These are phyloP conservation scores for Halictus quadricinctus DNA, from an alignment of 2,888 invertebrate genomes.

Conservation along the genomic window DNA sequence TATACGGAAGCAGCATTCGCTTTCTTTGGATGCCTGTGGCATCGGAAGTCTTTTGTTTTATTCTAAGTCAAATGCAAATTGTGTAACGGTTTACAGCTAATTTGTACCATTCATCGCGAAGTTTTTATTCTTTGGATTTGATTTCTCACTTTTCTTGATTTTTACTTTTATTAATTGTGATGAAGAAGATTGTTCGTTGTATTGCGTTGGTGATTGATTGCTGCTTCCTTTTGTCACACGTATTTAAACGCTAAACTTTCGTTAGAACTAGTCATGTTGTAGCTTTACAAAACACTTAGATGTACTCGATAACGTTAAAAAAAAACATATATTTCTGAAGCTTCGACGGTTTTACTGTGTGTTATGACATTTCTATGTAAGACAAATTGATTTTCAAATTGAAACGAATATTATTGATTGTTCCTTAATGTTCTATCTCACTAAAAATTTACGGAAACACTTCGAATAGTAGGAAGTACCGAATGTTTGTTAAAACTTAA, in stretches of 20 bases:
- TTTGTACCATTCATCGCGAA: not conserved
- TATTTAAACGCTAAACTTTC: constrained; percentile 38
- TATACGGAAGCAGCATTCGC: not conserved
- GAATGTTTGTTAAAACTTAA: constrained; percentile 32
- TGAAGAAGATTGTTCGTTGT: not conserved
- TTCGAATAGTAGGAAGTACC: constrained; percentile 27
- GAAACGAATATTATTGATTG: constrained; percentile 32
- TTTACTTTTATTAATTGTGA: not conserved
- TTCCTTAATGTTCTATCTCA: constrained; percentile 30
- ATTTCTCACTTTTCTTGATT: not conserved
- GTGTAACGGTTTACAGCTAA: not conserved
- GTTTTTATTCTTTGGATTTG: not conserved
- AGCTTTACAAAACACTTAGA: constrained; percentile 64
- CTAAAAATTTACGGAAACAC: constrained; percentile 11
- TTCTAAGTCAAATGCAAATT: not conserved
- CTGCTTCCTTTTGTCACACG: constrained; percentile 33
- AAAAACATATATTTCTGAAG: constrained; percentile 22
- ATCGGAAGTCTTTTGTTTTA: not conserved
- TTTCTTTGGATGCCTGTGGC: not conserved
- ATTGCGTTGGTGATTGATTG: not conserved
- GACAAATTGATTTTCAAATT: constrained; percentile 4
- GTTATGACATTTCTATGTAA: constrained; percentile 31
- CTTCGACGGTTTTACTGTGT: constrained; percentile 20
- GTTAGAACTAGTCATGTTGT: constrained; percentile 70
- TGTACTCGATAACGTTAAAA: constrained; percentile 39